Evolutionary conservation across 2,113 vertebrate species (phyloP), one percentile per base, ranked within the genome.

Genomic region (Daubentonia madagascariensis): DNA sequence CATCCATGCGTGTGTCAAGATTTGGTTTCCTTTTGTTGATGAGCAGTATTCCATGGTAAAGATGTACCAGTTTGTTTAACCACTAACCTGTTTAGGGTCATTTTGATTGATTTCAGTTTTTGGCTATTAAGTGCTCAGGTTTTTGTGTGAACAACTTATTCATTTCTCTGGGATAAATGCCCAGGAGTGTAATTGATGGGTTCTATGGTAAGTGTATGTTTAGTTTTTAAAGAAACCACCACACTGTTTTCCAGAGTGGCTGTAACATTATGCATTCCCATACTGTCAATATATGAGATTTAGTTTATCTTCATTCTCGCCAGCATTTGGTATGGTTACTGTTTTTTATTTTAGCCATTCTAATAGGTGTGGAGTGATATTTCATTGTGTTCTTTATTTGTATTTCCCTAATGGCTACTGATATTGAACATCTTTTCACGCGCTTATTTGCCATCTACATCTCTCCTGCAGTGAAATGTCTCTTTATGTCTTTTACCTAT

Each of bases 81-180:
- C 4, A 25, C 52, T 86, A 75, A 91, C 48, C 92, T 91, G 81
- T 40, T 86, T 73, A 72, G 23, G 14, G 32, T 72, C 22, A 90
- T 57, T 91, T 85, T 79, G 23, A 28, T 37, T 63, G 54, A 72
- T 94, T n/a, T 83, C n/a, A n/a, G 35, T 45, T 54, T 94, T 37
- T 43, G 8, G 30, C 43, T 90, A 72, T 85, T 90, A 61, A 61
- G 84, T 68, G 68, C 28, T 59, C 85, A 84, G 70, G 43, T 90
- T 96, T 90, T 72, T 83, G 80, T 63, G 17, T 18, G 37, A n/a
- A 54, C 37, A 79, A 63, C 73, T 94, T 96, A n/a, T 93, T 90
- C n/a, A 52, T 90, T 92, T 96, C 91, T 94, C 52, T 96, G 52
- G 70, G 52, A 85, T 90, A 94, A 89, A 93, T 85, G 72, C 61